phyloP scores from a whole-genome alignment of 2,888 invertebrate species.

The Melanargia galathea region DNA sequence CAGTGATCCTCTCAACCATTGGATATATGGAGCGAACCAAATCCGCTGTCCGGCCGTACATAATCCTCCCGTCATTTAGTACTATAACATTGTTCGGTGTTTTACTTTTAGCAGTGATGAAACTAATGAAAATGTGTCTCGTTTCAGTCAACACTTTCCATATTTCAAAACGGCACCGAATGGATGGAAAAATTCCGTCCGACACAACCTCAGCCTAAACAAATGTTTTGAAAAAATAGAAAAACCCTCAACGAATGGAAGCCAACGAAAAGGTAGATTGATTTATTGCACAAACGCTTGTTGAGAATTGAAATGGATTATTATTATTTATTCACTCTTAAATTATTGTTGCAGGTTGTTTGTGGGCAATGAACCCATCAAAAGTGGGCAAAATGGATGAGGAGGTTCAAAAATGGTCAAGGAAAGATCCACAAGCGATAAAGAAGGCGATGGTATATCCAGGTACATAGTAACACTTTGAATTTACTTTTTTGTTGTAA shows the following conservation, averaged over 20 bases:
- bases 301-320: no score
- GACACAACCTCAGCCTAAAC: constrained; percentile 98
- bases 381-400: constrained; percentile 98
- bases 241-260: constrained; percentile 93
- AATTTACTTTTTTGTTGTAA: no score
- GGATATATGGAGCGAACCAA: no score
- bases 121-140: neutral
- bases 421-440: constrained; percentile 96
- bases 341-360: constrained; percentile 82
- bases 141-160: constrained; percentile 96
- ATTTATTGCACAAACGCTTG: no score
- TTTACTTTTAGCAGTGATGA: neutral
- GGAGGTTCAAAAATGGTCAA: constrained; percentile 98
- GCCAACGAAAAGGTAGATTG: constrained; percentile 87
- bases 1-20: no score
- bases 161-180: constrained; percentile 99
- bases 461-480: constrained; percentile 69
- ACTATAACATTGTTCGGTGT: neutral
- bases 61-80: no score
- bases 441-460: constrained; percentile 97
- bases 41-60: no score
- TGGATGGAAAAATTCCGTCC: constrained; percentile 99
- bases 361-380: constrained; percentile 98
- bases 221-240: constrained; percentile 99
- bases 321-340: no score